Evolutionary conservation across 2,888 invertebrate genomes (phyloP), one percentile per base, ranked within the genome.

Genomic region (Halictus quadricinctus): DNA sequence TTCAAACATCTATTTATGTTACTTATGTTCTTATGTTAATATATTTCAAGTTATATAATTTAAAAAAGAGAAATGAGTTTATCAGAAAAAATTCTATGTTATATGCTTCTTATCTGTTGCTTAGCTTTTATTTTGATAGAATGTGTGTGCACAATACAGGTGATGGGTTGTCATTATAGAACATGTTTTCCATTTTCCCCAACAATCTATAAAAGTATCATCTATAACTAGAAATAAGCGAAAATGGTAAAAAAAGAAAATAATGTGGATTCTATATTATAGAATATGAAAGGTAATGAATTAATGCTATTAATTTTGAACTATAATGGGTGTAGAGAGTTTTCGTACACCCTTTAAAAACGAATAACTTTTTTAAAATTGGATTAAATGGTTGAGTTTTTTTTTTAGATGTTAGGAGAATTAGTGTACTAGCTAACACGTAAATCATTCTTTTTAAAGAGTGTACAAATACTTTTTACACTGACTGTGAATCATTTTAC

Each of bases 131-230:
- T 21, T 75, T 81, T 77, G 72, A 70, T 25, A 73, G 76, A 80
- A 83, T 87, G 78, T 86, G 86, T 83, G 86, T 86, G 87, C 80
- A 86, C 83, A 82, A 70, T 50, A 54, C 15, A 48, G 83, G 84
- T 85, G 76, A 74, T 84, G 80, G 80, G 81, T 60, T 69, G 18
- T 70, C 73, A 72, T 58, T 73, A 50, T 76, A 50, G 69, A 21
- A 69, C 5, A 13, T 69, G 41, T 69, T 21, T 12, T 21, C 36
- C 36, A 41, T 41, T 41, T 69, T 41, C 5, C 8, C 21, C 18
- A 41, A 21, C 10, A 18, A 36, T 21, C 36, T 66, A 21, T 36
- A 41, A 36, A 21, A 66, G 10, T 10, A 41, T 66, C 29, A 66
- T 66, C 29, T 41, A 36, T 66, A 36, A 18, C 8, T 36, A 21